Evolutionary conservation across 2,797 vertebrate genomes (phyloP).

Genomic region (Crocidura indochinensis): DNA sequence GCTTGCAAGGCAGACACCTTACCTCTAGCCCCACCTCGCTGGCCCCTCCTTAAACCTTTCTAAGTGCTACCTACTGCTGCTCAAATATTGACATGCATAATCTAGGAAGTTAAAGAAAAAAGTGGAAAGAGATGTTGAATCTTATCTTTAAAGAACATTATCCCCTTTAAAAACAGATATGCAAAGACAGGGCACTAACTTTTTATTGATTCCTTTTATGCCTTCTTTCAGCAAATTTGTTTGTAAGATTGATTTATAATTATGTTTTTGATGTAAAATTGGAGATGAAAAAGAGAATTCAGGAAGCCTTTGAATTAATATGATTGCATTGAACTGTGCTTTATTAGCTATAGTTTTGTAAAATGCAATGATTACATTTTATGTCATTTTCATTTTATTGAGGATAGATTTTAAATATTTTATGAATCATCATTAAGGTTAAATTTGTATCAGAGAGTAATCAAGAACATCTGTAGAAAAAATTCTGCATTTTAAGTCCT

Average conservation of each 20-base stretch:
- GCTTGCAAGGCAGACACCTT: too few relatives aligned
- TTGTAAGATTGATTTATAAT: neutral
- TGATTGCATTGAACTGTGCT: neutral
- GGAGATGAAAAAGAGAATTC: conserved; percentile 9
- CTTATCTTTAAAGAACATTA: neutral
- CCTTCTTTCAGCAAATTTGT: neutral
- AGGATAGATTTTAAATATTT: conserved; percentile 17
- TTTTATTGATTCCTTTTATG: conserved; percentile 36
- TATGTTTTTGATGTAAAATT: neutral
- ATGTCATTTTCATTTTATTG: neutral
- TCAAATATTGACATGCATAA: neutral
- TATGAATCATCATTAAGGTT: neutral
- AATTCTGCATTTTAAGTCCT: neutral
- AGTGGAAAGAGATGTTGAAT: conserved; percentile 11
- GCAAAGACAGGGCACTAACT: conserved; percentile 5
- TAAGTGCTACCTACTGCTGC: neutral
- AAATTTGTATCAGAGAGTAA: neutral
- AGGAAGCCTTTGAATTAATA: neutral
- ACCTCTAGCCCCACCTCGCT: too few relatives aligned
- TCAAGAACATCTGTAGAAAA: neutral
- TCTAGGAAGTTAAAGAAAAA: neutral
- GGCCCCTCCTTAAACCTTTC: neutral
- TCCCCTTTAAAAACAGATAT: neutral
- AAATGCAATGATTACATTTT: conserved; percentile 32
- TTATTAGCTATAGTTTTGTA: neutral